Evolutionary conservation across 2,888 invertebrate species (phyloP), one percentile per base, ranked within the genome.

Genomic region (Ypsolopha sequella): DNA sequence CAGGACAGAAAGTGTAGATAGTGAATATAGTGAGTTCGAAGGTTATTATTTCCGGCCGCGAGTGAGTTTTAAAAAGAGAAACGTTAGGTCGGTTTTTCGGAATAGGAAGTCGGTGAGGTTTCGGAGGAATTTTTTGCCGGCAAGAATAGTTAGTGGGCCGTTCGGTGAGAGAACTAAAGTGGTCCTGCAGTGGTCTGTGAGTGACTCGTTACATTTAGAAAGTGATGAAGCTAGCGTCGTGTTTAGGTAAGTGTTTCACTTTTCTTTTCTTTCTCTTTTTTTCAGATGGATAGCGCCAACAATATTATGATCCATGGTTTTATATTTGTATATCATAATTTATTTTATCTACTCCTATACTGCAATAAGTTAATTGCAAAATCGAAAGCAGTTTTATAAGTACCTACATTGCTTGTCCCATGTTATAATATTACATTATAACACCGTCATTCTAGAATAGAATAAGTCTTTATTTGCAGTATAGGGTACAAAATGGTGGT

Each of bases 11-110:
- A 51, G 41, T 43, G 34, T 43, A 58, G 65, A 66, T 35, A 50
- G 60, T 67, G 65, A 64, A 59, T 63, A 62, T 56, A 61, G 65
- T 69, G 69, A 63, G 50, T 57, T 58, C 47, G 57, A 64, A 35
- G 63, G 64, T 43, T 79, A 76, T 59, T 85, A 79, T 60, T 85
- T 85, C 62, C 73, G 72, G 58, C 80, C 81, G 55, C 76, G 69
- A 58, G 68, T 67, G 55, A 64, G 65, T 58, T 63, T 63, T 55
- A 24, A 24, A 24, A 64, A 62, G 56, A 66, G 77, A 50, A 62
- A 66, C 10, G 71, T 69, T 54, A 62, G 82, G 54, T 77, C 81
- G 6, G 60, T 68, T 24, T 24, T 24, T 24, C 53, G 61, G 14
- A 13, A 55, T 36, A 41, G 48, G 24, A 70, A 68, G 62, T 66